Evolutionary conservation across 1,140 invertebrate genomes (phyloP), one percentile per base, ranked within the genome.

Genomic region (Paraescarpia echinospica): DNA sequence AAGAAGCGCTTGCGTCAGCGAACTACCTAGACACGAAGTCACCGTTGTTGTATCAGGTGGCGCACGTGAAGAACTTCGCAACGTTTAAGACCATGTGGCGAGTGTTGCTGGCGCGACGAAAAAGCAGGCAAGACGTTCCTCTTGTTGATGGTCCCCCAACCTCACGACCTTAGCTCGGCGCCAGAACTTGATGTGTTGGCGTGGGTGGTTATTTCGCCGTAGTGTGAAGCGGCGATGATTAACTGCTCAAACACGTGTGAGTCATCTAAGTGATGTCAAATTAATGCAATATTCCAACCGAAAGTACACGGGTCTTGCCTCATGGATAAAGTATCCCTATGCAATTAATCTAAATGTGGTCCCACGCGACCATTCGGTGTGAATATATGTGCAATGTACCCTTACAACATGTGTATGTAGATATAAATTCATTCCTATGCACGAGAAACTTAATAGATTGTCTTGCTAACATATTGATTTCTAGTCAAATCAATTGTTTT

Each of bases 11-110:
- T 6, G 91, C 35, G 18, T 34, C 33, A 14, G 91, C 88, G 91
- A 33, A 92, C 14, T 92, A 92, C 48, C 33, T 41, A 34, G 34
- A 92, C 48, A 6, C 48, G 14, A 48, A 34, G 14, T 22, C 35
- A 34, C 34, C 34, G 5, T 4, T 41, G 27, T 4, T 2, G 4
- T 31, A 27, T 22, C 35, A 90, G 9, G 33, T 90, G 18, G 18
- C 35, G 90, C 90, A 90, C 90, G 35, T 90, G 14, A 90, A 90
- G n/a, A 90, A 90, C 34, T 31, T 90, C 34, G 90, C 34, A 33
- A 34, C 34, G 0, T 90, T 90, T 41, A 90, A 34, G n/a, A 90
- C 14, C 34, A 34, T 90, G 34, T 90, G 90, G 90, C 8, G 35
- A 33, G 34, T 33, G 4, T 18, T 41, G 90, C n/a, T 90, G 35